A percentile compares a stretch with the other conserved stretches of the same genome.
Conservation (phyloP, 2,113 vertebrate species). For the Cyphomyrus plagiostoma region DNA sequence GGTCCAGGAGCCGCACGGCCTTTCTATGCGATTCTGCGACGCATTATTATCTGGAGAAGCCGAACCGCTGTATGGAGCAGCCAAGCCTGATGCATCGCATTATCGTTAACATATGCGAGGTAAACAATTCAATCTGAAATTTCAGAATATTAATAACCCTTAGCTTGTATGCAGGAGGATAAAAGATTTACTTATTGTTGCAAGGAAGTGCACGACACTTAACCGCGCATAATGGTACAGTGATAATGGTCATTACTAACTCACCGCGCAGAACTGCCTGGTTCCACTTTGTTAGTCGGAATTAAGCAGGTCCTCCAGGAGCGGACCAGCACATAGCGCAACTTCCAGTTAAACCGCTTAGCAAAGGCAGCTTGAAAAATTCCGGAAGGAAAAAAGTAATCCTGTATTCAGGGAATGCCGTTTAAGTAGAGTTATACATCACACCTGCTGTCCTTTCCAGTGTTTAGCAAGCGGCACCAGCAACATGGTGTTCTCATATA, state of each 20-base stretch:
- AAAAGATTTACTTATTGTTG: not conserved
- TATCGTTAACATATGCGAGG: not conserved
- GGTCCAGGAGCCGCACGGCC: not conserved
- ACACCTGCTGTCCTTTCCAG: conserved; percentile 33
- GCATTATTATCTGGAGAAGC: not conserved
- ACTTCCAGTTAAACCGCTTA: conserved; percentile 51
- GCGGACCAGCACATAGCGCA: conserved; percentile 41
- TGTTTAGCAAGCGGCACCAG: conserved; percentile 28
- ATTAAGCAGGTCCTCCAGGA: conserved; percentile 37
- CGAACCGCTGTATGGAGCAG: too few relatives aligned
- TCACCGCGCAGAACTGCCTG: conserved; percentile 54
- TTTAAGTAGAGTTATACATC: conserved; percentile 40
- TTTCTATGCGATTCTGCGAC: not conserved
- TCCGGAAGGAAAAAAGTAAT: conserved; percentile 43
- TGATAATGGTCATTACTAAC: conserved; percentile 32
- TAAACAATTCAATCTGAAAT: not conserved
- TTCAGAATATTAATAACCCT: not conserved
- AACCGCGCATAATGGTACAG: not conserved
- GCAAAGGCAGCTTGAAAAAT: conserved; percentile 33
- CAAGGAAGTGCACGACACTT: not conserved
- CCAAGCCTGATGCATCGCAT: not conserved
- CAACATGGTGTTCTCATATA: conserved; percentile 48
- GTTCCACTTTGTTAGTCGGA: conserved; percentile 47
- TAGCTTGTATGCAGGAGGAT: not conserved
- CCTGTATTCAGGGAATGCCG: conserved; percentile 26